Percentiles rank a stretch among this genome's conserved stretches.
These are phyloP conservation scores for Spea hammondii DNA, from an alignment of 2,797 vertebrate genomes.

Conservation along the genomic window DNA sequence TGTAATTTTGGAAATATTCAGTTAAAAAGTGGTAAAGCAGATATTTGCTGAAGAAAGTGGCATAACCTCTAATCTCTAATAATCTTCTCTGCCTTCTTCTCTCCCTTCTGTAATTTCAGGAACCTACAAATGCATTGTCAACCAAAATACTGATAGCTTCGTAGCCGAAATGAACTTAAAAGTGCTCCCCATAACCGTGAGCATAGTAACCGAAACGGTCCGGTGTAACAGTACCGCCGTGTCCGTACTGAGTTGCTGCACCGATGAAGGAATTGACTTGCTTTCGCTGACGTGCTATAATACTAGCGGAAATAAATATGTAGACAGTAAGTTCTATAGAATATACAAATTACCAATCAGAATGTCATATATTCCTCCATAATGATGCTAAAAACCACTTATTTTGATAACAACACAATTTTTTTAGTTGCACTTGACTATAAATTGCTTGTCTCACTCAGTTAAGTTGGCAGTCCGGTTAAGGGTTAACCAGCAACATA, in stretches of 20 bases:
- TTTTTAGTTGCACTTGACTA: too few species aligned
- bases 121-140: neutral
- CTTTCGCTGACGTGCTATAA: conserved; percentile 3
- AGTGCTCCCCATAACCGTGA: neutral
- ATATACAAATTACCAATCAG: too few species aligned
- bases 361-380: too few species aligned
- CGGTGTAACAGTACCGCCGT: neutral
- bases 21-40: too few species aligned
- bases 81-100: neutral
- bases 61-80: too few species aligned
- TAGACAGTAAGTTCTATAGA: neutral
- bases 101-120: conserved; percentile 2
- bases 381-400: too few species aligned
- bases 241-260: conserved; percentile 17
- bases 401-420: too few species aligned
- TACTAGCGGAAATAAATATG: neutral
- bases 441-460: too few species aligned
- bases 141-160: neutral
- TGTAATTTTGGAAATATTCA: too few species aligned
- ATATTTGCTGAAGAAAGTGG: too few species aligned
- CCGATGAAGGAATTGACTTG: neutral
- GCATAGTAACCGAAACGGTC: neutral
- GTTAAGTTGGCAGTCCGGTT: too few species aligned
- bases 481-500: too few species aligned
- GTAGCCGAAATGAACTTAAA: neutral